Conservation (phyloP, 2,113 vertebrate genomes). For the Nothocercus julius region DNA sequence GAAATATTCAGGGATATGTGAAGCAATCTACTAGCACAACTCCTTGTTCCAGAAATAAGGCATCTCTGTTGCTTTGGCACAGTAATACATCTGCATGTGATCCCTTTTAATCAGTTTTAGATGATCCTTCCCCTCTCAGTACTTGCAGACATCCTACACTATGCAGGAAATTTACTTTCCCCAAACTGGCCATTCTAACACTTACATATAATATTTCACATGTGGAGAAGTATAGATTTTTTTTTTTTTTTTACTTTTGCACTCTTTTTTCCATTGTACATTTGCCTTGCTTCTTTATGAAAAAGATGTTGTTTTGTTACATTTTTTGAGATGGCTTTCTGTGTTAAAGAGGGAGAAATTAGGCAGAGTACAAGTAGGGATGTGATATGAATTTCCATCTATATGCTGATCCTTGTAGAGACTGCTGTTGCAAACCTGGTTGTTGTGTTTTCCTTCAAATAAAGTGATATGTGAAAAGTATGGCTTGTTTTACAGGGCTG, state of each 20-base stretch:
- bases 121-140: not conserved
- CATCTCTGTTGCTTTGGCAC: not conserved
- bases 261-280: not conserved
- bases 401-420: not conserved
- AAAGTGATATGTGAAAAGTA: not conserved
- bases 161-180: not conserved
- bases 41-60: not conserved
- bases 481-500: slow-evolving; percentile 80
- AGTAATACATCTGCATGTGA: not conserved
- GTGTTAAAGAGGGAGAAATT: not conserved
- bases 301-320: not conserved
- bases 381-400: not conserved
- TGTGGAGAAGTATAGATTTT: not conserved
- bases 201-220: not conserved
- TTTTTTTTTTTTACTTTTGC: not conserved
- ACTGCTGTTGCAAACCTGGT: not conserved
- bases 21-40: not conserved
- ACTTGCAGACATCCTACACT: not conserved
- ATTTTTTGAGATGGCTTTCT: not conserved
- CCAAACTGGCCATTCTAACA: not conserved
- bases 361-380: not conserved
- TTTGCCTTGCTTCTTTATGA: not conserved
- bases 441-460: not conserved
- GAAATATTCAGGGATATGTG: not conserved
- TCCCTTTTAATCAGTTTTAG: not conserved